Percentiles rank a stretch among this genome's conserved stretches.
Conservation (phyloP, 2,888 invertebrate genomes). For the Amphimallon solstitiale region DNA sequence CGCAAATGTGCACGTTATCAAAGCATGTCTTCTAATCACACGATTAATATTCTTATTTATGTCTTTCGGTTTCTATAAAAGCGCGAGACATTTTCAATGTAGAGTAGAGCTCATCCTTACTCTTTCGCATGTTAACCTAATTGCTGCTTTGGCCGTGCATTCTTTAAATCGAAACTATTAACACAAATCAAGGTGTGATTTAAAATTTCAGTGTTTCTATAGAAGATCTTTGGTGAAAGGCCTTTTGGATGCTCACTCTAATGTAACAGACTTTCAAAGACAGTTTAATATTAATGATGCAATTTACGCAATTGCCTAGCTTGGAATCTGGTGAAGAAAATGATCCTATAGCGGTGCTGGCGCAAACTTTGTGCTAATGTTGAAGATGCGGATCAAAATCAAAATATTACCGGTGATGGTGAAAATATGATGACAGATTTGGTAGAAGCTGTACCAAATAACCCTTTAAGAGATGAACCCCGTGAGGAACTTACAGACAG, state of each 20-base stretch:
- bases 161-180: too few species aligned
- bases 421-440: background rate
- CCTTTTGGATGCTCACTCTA: too few species aligned
- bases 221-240: background rate
- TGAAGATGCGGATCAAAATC: background rate
- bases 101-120: too few species aligned
- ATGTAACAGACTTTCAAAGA: background rate
- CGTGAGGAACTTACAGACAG: background rate
- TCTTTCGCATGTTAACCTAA: too few species aligned
- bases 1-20: too few species aligned
- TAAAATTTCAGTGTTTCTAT: conserved; percentile 50
- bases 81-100: too few species aligned
- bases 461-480: background rate
- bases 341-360: background rate
- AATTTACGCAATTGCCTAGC: background rate
- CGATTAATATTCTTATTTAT: too few species aligned
- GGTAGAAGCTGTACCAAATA: conserved; percentile 1
- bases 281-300: background rate
- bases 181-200: conserved; percentile 49
- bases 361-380: background rate
- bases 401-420: background rate
- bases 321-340: background rate
- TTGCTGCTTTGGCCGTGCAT: too few species aligned
- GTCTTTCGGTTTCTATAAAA: too few species aligned
- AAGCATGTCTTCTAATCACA: too few species aligned